Evolutionary conservation across 2,888 invertebrate species (phyloP), one percentile per base, ranked within the genome.

Genomic region (Thereva nobilitata): DNA sequence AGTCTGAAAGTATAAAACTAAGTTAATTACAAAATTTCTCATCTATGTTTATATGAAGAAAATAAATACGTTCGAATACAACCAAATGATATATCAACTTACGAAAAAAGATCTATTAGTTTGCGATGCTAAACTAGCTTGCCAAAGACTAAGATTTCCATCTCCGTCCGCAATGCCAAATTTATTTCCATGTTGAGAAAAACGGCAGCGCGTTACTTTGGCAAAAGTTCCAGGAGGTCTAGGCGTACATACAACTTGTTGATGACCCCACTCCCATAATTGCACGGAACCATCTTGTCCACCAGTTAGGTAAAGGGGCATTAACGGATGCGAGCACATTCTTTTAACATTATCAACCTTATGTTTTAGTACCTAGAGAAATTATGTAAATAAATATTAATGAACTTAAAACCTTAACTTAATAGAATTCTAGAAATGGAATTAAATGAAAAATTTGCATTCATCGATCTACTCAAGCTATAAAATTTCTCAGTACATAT

Each of bases 121-220:
- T 73, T 88, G 87, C 50, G 89, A 86, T 71, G 91, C 87, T 69
- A 92, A 86, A 52, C 90, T 90, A 69, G 95, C 90, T 85, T 96
- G 96, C 90, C 95, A 99, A 75, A 99, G 84, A 75, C 96, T 96
- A 23, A 99, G 84, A 79, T 95, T 93, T 23, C 99, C 99, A 80
- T 99, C 99, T 0, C 95, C 93, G 83, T 99, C 99, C 34, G 94
- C 94, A 1, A 97, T 97, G 41, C 98, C 98, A 81, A 99, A 97
- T 83, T 98, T 98, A 83, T 97, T 97, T 67, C 97, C 97, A 80
- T 97, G 96, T 77, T 94, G 92, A 54, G 94, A 95, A 84, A 97
- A 97, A 68, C 93, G 86, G n/a, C 97, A 94, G 71, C 95, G 87
- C 2, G 96, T 96, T 67, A 98, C 97, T 83, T 94, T 94, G 41